phyloP scores from a whole-genome alignment of 2,113 vertebrate genomes.

The Ranitomeya imitator region DNA sequence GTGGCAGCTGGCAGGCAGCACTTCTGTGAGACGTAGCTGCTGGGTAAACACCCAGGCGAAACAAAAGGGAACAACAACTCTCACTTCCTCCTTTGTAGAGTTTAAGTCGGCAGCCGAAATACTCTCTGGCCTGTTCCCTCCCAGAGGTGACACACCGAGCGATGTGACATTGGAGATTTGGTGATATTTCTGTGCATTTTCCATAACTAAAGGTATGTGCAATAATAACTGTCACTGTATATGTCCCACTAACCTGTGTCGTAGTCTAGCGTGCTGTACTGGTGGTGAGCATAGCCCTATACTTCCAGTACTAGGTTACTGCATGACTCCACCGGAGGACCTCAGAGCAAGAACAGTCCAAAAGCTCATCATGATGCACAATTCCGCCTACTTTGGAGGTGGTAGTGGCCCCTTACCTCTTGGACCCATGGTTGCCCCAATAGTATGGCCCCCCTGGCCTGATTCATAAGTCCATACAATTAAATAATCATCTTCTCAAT shows the following conservation, averaged over 20 bases:
- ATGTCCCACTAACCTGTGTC: neutral
- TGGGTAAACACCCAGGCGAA: conserved; percentile 6
- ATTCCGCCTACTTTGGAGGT: no score
- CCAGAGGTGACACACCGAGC: neutral
- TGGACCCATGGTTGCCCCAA: no score
- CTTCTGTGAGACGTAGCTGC: neutral
- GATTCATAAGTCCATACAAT: no score
- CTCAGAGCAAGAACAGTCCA: no score
- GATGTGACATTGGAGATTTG: neutral
- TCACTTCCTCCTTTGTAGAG: conserved; percentile 3
- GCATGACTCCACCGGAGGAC: neutral
- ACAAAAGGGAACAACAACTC: neutral
- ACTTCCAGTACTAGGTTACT: neutral
- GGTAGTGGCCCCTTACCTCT: no score
- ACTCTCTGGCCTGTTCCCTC: neutral
- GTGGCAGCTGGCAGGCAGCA: neutral
- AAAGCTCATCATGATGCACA: no score
- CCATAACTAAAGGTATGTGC: neutral
- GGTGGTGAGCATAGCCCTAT: neutral
- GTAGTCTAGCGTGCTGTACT: neutral
- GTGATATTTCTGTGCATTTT: neutral
- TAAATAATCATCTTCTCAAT: no score
- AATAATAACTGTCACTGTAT: neutral
- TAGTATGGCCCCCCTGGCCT: no score
- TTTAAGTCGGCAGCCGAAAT: neutral